phyloP scores from a whole-genome alignment of 2,888 invertebrate species.

The Acanthoscelides obtectus region DNA sequence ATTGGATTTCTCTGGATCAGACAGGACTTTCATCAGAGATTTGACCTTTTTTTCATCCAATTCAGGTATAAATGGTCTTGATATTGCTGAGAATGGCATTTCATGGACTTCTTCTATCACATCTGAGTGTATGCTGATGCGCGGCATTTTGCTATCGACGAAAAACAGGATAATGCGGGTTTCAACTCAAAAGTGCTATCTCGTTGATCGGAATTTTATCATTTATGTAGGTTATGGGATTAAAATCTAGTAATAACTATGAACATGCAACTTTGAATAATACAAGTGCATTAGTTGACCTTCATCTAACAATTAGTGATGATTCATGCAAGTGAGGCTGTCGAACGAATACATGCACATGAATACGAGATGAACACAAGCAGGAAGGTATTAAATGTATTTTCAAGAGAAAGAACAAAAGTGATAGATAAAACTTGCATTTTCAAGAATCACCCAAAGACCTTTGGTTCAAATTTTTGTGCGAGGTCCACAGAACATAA shows the following conservation, averaged over 20 bases:
- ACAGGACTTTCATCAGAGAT: constrained; percentile 72
- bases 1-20: constrained; percentile 52
- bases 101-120: constrained; percentile 66
- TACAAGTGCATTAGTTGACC: neutral
- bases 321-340: no score
- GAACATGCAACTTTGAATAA: neutral
- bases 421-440: no score
- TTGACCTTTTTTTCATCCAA: constrained; percentile 72
- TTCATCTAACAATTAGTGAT: no score
- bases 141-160: constrained; percentile 16
- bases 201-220: neutral
- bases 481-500: no score
- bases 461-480: no score
- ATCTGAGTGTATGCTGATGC: constrained; percentile 57
- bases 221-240: neutral
- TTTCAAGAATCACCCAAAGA: no score
- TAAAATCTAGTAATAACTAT: neutral
- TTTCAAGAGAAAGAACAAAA: no score
- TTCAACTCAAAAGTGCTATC: neutral
- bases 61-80: constrained; percentile 70
- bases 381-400: no score
- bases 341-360: no score
- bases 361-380: no score
- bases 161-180: neutral
- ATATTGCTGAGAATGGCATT: constrained; percentile 72